phyloP scores from a whole-genome alignment of 2,888 invertebrate genomes.

The Drosophila ustulata region DNA sequence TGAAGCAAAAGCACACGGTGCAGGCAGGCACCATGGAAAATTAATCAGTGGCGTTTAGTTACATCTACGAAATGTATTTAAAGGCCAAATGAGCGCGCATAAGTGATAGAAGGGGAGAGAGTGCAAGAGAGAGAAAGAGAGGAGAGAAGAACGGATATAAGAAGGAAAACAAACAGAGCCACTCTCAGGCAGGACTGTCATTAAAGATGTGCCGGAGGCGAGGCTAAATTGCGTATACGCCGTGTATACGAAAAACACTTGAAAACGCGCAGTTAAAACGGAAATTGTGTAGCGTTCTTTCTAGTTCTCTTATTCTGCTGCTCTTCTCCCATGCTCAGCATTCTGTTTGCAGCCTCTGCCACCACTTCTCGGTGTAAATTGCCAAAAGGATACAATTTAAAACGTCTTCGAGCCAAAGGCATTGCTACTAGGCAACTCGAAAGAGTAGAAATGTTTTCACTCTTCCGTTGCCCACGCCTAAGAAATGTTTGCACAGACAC shows the following conservation, averaged over 20 bases:
- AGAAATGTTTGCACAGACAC: not conserved
- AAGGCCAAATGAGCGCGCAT: conserved; percentile 44
- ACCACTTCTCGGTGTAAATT: conserved; percentile 33
- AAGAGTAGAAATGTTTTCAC: conserved; percentile 15
- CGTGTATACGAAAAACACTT: conserved; percentile 43
- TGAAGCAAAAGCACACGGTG: conserved; percentile 4
- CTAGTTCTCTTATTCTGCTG: not conserved
- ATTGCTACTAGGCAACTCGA: conserved; percentile 19
- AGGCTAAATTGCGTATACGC: conserved; percentile 53
- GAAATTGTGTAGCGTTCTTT: conserved; percentile 33
- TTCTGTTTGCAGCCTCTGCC: conserved; percentile 4
- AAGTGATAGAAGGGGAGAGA: conserved; percentile 19
- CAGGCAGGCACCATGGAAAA: conserved; percentile 35
- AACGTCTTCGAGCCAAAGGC: conserved; percentile 32
- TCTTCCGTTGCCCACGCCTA: not conserved
- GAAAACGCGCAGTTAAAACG: conserved; percentile 41
- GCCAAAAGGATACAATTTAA: conserved; percentile 57
- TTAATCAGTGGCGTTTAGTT: conserved; percentile 49
- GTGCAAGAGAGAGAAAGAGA: not conserved
- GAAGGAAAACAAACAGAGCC: conserved; percentile 16
- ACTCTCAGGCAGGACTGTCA: conserved; percentile 27
- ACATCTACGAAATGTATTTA: conserved; percentile 48
- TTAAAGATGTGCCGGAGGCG: conserved; percentile 36
- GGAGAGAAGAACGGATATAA: not conserved
- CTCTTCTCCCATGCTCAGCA: not conserved